Base-by-base conservation (phyloP, 2,797 vertebrate genomes). In the Staurois parvus region DNA sequence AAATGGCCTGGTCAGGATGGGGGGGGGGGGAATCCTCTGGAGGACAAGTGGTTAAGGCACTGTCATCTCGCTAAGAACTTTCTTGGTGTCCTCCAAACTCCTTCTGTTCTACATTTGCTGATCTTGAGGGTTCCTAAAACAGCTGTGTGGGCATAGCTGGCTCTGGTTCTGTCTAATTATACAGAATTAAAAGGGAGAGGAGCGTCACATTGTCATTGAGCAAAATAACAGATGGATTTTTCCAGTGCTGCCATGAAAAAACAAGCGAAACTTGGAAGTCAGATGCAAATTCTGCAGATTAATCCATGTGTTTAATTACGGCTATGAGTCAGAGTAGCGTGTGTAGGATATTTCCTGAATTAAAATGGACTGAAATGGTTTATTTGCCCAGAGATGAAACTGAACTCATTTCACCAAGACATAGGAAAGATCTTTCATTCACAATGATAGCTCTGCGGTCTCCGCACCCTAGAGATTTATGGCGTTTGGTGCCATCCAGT, bases 221-320 rank as follows among this genome's bases (percentile, higher is more conserved):
- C 68, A 66, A 83, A 86, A 83, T 86, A 83, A 72, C 85, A 86
- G 85, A 86, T 86, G 79, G 79, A 73, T 86, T 78, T 76, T 78
- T 86, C 37, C 67, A 67, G 79, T 26, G 34, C 74, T 8, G 40
- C 74, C 28, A 68, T 83, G 74, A 83, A 83, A n/a, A 83, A 68
- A 45, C 3, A 83, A 86, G 82, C 75, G 77, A 70, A 15, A 83
- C 56, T 82, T 83, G 79, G 79, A 83, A 72, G 19, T 30, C 34
- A 21, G 28, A 83, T 67, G 45, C 30, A 72, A 48, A 78, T 73
- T 66, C 56, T 15, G 5, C 67, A 64, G 10, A 81, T 72, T 86
- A 86, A 81, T 81, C 17, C 48, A 78, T 66, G 80, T 68, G 28
- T 67, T 78, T 83, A 86, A 82, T 86, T 78, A 59, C 52, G 6